Evolutionary conservation across 2,888 invertebrate genomes (phyloP).

Genomic region (Orchestes rusci): DNA sequence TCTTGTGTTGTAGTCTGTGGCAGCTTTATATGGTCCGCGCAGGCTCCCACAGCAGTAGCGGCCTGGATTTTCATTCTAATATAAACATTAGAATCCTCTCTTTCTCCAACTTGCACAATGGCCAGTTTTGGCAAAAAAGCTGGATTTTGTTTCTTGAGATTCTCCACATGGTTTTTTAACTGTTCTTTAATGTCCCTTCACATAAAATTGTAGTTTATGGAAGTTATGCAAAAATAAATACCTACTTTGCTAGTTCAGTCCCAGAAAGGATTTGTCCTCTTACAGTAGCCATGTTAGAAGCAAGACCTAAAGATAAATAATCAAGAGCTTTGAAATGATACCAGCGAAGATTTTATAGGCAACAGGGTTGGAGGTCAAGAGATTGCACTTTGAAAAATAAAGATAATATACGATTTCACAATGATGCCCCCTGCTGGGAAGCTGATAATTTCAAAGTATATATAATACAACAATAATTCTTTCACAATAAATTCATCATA

Average conservation of each 20-base stretch:
- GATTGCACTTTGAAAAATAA: too few species aligned
- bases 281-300: conserved; percentile 31
- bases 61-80: conserved; percentile 94
- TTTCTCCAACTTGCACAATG: conserved; percentile 92
- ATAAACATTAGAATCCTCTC: conserved; percentile 98
- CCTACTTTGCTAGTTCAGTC: conserved; percentile 61
- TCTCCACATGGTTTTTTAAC: conserved; percentile 58
- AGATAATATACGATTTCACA: too few species aligned
- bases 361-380: too few species aligned
- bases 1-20: conserved; percentile 73
- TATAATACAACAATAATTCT: too few species aligned
- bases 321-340: too few species aligned
- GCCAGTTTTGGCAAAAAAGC: conserved; percentile 71
- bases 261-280: conserved; percentile 55
- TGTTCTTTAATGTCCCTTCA: conserved; percentile 63
- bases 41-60: conserved; percentile 84
- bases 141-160: conserved; percentile 50
- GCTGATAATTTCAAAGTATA: too few species aligned
- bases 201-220: neutral
- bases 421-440: too few species aligned
- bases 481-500: too few species aligned
- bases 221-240: conserved; percentile 5
- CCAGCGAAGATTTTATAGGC: too few species aligned
- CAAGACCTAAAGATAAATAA: conserved; percentile 17
- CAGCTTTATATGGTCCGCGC: conserved; percentile 70